These are phyloP conservation scores for Nylanderia fulva DNA, from an alignment of 1,140 invertebrate genomes.

Conservation along the genomic window DNA sequence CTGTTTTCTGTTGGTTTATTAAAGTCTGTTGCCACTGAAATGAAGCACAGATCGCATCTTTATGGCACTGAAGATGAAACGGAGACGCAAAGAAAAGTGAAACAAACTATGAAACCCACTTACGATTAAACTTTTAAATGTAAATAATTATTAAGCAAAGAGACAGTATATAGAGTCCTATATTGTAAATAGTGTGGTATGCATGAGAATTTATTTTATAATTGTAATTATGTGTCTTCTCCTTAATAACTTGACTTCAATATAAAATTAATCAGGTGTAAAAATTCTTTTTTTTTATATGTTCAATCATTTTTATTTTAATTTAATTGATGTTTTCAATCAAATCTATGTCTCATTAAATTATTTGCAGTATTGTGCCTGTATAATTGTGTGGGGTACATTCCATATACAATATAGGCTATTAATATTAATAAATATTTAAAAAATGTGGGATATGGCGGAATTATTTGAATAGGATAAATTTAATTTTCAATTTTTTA, in stretches of 20 bases:
- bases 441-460: neutral
- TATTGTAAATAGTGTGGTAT: slow-evolving; percentile 67
- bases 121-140: slow-evolving; percentile 59
- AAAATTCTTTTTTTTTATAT: slow-evolving; percentile 27
- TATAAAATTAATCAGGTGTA: slow-evolving; percentile 17
- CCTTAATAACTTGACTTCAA: neutral
- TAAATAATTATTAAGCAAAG: slow-evolving; percentile 67
- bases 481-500: too few relatives aligned
- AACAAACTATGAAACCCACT: slow-evolving; percentile 79
- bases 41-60: slow-evolving; percentile 86
- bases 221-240: slow-evolving; percentile 37
- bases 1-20: slow-evolving; percentile 77
- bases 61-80: slow-evolving; percentile 84
- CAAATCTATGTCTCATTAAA: slow-evolving; percentile 16
- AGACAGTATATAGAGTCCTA: neutral
- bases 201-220: slow-evolving; percentile 56
- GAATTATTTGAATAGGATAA: too few relatives aligned
- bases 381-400: neutral
- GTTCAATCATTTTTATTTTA: slow-evolving; percentile 30
- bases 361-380: slow-evolving; percentile 44
- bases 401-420: neutral
- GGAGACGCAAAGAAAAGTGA: slow-evolving; percentile 81
- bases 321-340: slow-evolving; percentile 27
- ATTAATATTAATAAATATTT: slow-evolving; percentile 31
- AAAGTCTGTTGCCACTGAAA: slow-evolving; percentile 86